phyloP scores from a whole-genome alignment of 1,140 invertebrate genomes.

The Medauroidea extradentata region DNA sequence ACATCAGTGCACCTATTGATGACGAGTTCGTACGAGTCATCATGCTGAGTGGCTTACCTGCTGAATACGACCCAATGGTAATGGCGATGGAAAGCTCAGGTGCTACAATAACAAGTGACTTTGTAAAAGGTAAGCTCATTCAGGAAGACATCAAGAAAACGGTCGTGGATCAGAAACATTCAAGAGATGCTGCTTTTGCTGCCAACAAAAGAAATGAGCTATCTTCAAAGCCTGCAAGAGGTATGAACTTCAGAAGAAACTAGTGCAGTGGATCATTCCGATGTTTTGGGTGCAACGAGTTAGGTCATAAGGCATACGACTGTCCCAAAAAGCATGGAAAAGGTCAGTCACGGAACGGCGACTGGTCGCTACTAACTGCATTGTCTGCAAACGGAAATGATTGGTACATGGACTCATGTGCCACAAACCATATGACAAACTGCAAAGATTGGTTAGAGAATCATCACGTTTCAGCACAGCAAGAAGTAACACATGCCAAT shows the following conservation, averaged over 20 bases:
- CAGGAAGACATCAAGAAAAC: slow-evolving; percentile 24
- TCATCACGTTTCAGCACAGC: neutral
- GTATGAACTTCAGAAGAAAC: too few species aligned
- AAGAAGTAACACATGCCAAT: too few species aligned
- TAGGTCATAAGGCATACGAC: too few species aligned
- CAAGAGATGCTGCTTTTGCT: too few species aligned
- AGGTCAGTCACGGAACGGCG: neutral
- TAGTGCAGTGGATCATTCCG: too few species aligned
- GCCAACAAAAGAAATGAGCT: too few species aligned
- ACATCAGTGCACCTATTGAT: too few species aligned
- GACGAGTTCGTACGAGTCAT: too few species aligned
- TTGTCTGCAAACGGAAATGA: neutral
- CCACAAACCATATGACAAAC: neutral
- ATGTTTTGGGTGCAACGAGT: too few species aligned
- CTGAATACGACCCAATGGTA: slow-evolving; percentile 34
- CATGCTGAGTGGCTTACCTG: too few species aligned
- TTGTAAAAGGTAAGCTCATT: slow-evolving; percentile 33
- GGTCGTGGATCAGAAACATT: neutral
- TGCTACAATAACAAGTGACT: slow-evolving; percentile 27
- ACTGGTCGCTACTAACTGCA: neutral
- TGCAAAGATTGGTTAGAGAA: slow-evolving; percentile 13
- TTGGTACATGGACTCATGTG: neutral
- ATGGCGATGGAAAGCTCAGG: slow-evolving; percentile 37
- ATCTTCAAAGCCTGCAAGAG: too few species aligned
- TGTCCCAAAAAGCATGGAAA: too few species aligned